Percentiles rank a stretch among this genome's conserved stretches.
phyloP scores from a whole-genome alignment of 2,797 vertebrate genomes.

The Takifugu ocellatus region DNA sequence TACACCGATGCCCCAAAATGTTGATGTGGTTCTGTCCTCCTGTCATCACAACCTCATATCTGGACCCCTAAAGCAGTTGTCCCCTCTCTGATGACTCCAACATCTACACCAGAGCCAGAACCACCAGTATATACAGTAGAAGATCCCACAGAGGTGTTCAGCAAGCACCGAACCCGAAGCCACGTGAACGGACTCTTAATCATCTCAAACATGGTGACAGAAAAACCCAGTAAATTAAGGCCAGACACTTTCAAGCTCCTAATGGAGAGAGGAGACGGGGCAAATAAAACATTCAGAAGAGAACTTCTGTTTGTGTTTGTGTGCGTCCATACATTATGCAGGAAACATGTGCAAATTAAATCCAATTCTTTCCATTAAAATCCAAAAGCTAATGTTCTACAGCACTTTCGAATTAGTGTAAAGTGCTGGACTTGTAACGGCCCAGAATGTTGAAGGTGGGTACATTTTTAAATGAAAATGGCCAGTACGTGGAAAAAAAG shows the following conservation, averaged over 20 bases:
- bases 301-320: constrained; percentile 9
- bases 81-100: too few relatives aligned
- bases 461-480: too few relatives aligned
- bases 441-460: too few relatives aligned
- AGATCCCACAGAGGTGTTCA: too few relatives aligned
- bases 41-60: too few relatives aligned
- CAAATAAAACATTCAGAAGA: constrained; percentile 41
- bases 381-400: not conserved
- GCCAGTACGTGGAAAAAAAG: too few relatives aligned
- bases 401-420: not conserved
- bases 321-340: constrained; percentile 20
- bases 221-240: constrained; percentile 3
- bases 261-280: constrained; percentile 1
- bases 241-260: constrained; percentile 8
- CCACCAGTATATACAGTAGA: too few relatives aligned
- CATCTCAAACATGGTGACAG: not conserved
- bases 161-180: too few relatives aligned
- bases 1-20: too few relatives aligned
- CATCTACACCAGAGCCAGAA: too few relatives aligned
- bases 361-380: not conserved
- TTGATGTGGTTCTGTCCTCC: too few relatives aligned
- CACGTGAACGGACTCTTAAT: not conserved
- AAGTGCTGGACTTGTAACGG: not conserved
- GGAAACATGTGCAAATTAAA: not conserved
- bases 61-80: too few relatives aligned